Base-by-base conservation (phyloP, 2,797 vertebrate genomes). In the Chelon auratus region DNA sequence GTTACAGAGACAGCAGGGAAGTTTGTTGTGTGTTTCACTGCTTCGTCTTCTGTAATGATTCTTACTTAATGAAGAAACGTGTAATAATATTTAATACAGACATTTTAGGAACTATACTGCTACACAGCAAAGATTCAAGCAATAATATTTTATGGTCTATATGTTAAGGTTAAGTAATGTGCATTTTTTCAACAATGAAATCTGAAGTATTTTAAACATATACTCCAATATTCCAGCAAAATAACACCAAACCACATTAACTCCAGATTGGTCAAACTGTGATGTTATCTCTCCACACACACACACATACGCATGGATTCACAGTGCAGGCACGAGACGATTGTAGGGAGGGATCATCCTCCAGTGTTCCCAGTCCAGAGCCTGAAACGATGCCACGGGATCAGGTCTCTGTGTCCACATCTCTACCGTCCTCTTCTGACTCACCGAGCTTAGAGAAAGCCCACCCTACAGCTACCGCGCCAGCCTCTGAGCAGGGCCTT, bases 251-350 rank as follows among this genome's bases (percentile, higher is more conserved):
- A 22, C n/a, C 8, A 9, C 6, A 26, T 68, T 8, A 36, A 47
- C 30, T 60, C 52, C 48, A 77, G 22, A 56, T 33, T 82, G 81
- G 81, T 78, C 85, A 89, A 72, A 80, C 58, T 90, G 53, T 93
- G 88, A 84, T 82, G 62, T 89, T 91, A 65, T 93, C 68, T 93
- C 71, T 82, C 66, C 80, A 74, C 47, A 62, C 76, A 61, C 57
- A 68, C 68, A 42, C 51, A 62, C 76, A 63, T 61, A 64, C 69
- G 66, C 68, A 42, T 51, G 66, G 73, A 79, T 83, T 77, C 77
- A 81, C 91, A 92, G 90, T 71, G 66, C 78, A 78, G 75, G 68
- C 65, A 37, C 75, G 17, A 72, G 79, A 47, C 1, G 26, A 30
- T 67, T 56, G 14, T 80, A 77, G 65, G 67, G 68, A 68, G 54